These are phyloP conservation scores for Dasyprocta punctata DNA, from an alignment of 2,113 vertebrate species.

Conservation along the genomic window DNA sequence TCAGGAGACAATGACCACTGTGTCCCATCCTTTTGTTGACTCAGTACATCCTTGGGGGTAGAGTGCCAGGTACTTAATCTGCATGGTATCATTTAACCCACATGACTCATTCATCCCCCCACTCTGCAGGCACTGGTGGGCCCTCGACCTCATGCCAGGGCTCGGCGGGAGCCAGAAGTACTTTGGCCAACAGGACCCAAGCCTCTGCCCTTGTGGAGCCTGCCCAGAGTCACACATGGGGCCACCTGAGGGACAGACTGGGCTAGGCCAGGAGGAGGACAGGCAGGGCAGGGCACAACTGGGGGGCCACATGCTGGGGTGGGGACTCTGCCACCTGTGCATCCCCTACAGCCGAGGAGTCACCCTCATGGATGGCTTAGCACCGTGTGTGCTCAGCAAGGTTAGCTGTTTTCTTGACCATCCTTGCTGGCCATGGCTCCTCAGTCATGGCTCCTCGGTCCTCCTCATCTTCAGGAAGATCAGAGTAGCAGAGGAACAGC, in stretches of 20 bases:
- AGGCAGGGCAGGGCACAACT: neutral
- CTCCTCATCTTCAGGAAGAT: neutral
- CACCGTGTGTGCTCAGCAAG: neutral
- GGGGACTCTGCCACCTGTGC: neutral
- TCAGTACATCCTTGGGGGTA: constrained; percentile 22
- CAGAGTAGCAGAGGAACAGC: neutral
- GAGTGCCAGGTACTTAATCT: constrained; percentile 22
- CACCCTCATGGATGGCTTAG: rapidly evolving
- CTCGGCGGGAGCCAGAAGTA: neutral
- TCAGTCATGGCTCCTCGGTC: neutral
- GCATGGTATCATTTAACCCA: neutral
- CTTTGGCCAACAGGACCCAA: neutral
- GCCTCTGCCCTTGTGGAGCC: neutral
- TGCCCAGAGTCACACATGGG: neutral
- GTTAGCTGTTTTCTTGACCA: neutral
- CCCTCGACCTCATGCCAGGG: neutral
- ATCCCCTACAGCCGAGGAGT: neutral
- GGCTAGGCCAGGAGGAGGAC: neutral
- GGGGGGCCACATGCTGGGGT: neutral
- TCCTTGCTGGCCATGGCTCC: rapidly evolving
- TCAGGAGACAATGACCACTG: neutral
- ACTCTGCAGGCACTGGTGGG: neutral
- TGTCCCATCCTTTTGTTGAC: constrained; percentile 37
- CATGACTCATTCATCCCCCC: neutral
- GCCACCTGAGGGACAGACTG: neutral